Base-by-base conservation (phyloP, 2,113 vertebrate genomes). In the Rhea pennata region DNA sequence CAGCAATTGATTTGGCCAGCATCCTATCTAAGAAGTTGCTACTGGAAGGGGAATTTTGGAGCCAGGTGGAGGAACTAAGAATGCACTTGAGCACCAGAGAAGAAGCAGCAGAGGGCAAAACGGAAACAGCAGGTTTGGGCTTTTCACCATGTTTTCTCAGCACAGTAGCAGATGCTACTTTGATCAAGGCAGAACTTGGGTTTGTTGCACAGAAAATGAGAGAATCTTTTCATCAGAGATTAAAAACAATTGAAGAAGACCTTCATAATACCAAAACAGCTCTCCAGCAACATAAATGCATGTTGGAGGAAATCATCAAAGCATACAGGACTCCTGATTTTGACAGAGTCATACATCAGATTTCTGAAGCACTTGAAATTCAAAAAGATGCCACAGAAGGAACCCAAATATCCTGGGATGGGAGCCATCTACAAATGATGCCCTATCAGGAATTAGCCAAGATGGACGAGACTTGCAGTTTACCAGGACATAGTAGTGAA, bases 31-130 rank as follows among this genome's bases (percentile, higher is more conserved):
- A 98, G 92, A 99, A 99, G 96, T 95, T 99, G 56, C 97, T 99
- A 94, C 97, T 99, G 56, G 99, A 99, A 90, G 98, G 98, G 53
- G 98, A 98, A 26, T 99, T 99, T 94, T 99, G 98, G 98, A 98
- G 98, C 86, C 98, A 99, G 59, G 96, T 99, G 10, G 98, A 99
- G 83, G 98, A 98, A 61, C 97, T 98, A 76, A 98, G 97, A 73
- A 93, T 93, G 33, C 97, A 95, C 59, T 95, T 98, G 54, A 96
- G 92, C 67, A 80, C 42, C 10, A 88, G 84, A 67, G 97, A 96
- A 46, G 95, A 90, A 90, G 95, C 94, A 75, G 75, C 73, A 2
- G 93, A 97, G 42, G 67, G 83, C 20, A 64, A 96, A 62, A 62
- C 88, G 50, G 97, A 97, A 94, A 79, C 92, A 3, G 72, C 95